Percentiles rank a stretch among this genome's conserved stretches.
These are phyloP conservation scores for Homarus americanus DNA, from an alignment of 1,140 invertebrate species.

Conservation along the genomic window DNA sequence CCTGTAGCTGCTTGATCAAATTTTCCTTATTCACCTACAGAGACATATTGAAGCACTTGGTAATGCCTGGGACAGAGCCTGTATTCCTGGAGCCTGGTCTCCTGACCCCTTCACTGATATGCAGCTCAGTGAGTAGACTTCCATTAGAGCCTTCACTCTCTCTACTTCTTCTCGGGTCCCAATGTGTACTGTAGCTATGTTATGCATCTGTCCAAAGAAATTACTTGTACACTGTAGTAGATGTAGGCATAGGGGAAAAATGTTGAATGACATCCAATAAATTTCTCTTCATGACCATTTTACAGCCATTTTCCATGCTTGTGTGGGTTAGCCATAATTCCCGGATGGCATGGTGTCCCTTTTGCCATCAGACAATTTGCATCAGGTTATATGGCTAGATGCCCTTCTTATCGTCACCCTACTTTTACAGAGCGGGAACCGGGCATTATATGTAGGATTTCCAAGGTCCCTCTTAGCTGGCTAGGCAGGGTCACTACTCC, in stretches of 20 bases:
- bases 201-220: not conserved
- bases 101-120: conserved; percentile 46
- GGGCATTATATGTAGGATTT: no score
- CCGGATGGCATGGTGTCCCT: no score
- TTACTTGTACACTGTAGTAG: not conserved
- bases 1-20: not conserved
- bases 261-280: not conserved
- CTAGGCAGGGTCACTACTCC: no score
- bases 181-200: not conserved
- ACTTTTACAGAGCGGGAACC: no score
- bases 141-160: no score
- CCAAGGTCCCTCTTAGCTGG: no score
- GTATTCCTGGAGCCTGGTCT: conserved; percentile 52
- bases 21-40: not conserved
- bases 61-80: conserved; percentile 15
- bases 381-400: no score
- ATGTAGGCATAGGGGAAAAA: not conserved
- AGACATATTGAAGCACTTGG: conserved; percentile 7
- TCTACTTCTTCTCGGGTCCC: no score
- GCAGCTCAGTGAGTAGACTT: conserved; percentile 46
- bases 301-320: not conserved
- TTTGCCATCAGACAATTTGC: no score
- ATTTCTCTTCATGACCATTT: not conserved
- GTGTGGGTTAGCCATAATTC: no score
- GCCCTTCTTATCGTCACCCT: no score